Base-by-base conservation (phyloP, 2,113 vertebrate species). In the Marmota monax region DNA sequence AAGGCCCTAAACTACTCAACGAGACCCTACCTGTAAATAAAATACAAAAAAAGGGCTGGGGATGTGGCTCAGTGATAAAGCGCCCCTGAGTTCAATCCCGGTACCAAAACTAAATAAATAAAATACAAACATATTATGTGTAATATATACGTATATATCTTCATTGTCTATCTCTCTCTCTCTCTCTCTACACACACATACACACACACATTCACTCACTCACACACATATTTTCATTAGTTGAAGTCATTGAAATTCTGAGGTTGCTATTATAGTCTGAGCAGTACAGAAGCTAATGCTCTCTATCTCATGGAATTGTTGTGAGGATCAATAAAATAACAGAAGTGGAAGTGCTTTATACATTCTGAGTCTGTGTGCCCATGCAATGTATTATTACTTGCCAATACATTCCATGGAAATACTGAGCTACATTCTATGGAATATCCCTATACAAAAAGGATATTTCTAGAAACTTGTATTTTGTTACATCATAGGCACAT, bases 221-320 rank as follows among this genome's bases (percentile, higher is more conserved):
- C 22, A 74, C 39, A 74, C 29, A 69, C 23, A 84, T 25, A n/a
- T 8, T 84, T 84, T 77, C 45, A 88, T 42, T 85, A 10, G 29
- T 88, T 72, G 84, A 79, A 89, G 45, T 22, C 10, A 39, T 69
- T 90, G 39, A 80, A 90, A 69, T 86, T 92, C 79, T 77, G n/a
- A 70, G 18, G 70, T 88, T 95, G 27, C 84, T 84, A 67, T 61
- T 85, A 51, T 90, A 87, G 83, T 90, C 69, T 87, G 37, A 80
- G 22, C 51, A 92, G 65, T 61, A 74, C 39, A 92, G 45, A 84
- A 13, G 67, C 2, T 18, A 94, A 63, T 86, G 67, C 1, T 88
- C n/a, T 95, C 16, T 37, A 63, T 63, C 22, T 76, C 39, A 42
- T 34, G 13, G 13, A 85, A 45, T 92, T 61, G 45, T 91, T 61